Percentiles rank a stretch among this genome's conserved stretches.
phyloP scores from a whole-genome alignment of 2,797 vertebrate genomes.

The Mormyrops boulengeri region DNA sequence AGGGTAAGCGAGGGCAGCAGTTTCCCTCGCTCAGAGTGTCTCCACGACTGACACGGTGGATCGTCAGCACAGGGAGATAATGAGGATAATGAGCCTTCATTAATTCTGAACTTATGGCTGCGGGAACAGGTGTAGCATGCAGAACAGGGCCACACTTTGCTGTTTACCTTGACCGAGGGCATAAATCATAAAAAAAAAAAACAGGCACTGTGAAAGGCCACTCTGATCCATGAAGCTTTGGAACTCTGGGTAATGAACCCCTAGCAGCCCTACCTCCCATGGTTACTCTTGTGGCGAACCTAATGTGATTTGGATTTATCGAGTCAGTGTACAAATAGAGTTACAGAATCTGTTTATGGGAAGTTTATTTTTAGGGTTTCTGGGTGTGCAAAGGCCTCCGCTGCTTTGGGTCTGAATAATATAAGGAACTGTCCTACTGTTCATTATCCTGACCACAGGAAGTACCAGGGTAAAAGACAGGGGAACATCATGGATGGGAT shows the following conservation, averaged over 20 bases:
- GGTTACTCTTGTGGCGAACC: constrained; percentile 31
- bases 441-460: not conserved
- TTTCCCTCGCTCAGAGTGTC: constrained; percentile 39
- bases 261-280: constrained; percentile 35
- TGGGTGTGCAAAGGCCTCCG: not conserved
- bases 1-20: constrained; percentile 30
- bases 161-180: constrained; percentile 42
- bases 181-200: constrained; percentile 19
- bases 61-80: constrained; percentile 47
- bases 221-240: constrained; percentile 36
- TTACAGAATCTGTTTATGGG: constrained; percentile 22
- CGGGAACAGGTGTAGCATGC: constrained; percentile 23
- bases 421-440: not conserved
- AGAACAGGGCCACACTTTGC: constrained; percentile 26
- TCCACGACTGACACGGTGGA: constrained; percentile 28
- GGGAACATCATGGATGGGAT: not conserved
- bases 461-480: not conserved
- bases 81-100: constrained; percentile 52
- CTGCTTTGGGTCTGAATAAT: not conserved
- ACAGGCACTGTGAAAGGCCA: constrained; percentile 24
- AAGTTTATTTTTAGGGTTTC: constrained; percentile 15
- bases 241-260: constrained; percentile 39
- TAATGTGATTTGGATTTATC: constrained; percentile 30
- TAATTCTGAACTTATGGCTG: constrained; percentile 42
- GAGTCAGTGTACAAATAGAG: constrained; percentile 32